Evolutionary conservation across 2,888 invertebrate species (phyloP).

Genomic region (Ligdia adustata): DNA sequence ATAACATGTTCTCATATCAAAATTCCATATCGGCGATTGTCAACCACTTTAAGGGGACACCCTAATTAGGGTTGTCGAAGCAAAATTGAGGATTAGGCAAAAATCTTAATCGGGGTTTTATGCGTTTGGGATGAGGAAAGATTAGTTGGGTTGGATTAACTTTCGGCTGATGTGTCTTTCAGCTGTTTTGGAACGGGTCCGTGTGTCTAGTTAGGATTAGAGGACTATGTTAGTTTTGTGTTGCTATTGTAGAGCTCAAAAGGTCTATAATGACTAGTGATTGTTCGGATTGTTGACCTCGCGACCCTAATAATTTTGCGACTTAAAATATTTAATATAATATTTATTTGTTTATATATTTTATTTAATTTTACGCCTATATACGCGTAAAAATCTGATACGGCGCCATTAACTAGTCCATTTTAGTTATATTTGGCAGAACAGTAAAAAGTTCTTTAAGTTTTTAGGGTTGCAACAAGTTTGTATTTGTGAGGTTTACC

Average conservation of each 20-base stretch:
- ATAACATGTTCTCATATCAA: conserved; percentile 37
- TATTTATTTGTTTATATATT: background rate
- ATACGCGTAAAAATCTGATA: too few species aligned
- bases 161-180: conserved; percentile 22
- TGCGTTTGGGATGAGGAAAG: conserved; percentile 20
- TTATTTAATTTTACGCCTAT: too few species aligned
- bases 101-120: conserved; percentile 38
- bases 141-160: conserved; percentile 26
- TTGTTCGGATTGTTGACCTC: too few species aligned
- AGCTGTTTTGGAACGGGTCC: conserved; percentile 12
- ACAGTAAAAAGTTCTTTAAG: too few species aligned
- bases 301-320: too few species aligned
- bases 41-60: conserved; percentile 44
- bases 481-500: too few species aligned
- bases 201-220: conserved; percentile 6
- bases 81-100: conserved; percentile 34
- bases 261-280: too few species aligned
- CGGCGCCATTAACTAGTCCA: too few species aligned
- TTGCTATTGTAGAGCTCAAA: too few species aligned
- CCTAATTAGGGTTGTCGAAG: conserved; percentile 38
- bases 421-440: too few species aligned
- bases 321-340: too few species aligned
- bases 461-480: too few species aligned
- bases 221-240: background rate
- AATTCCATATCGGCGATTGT: conserved; percentile 43